Percentiles rank a stretch among this genome's conserved stretches.
These are phyloP conservation scores for Cataglyphis livida DNA, from an alignment of 2,888 invertebrate species.

Conservation along the genomic window DNA sequence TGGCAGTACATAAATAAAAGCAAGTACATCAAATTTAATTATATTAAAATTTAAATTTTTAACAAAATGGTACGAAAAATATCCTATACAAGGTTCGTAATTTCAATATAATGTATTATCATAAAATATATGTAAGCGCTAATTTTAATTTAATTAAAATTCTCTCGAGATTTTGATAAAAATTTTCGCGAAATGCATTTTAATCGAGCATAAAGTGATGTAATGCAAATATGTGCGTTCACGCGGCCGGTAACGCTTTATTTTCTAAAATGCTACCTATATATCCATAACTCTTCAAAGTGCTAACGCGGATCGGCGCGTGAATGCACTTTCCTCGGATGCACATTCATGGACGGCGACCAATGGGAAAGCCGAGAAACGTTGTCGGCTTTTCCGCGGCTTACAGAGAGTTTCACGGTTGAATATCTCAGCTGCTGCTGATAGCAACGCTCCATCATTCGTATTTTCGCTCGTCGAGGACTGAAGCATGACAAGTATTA, in stretches of 20 bases:
- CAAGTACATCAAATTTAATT: not conserved
- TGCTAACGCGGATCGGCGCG: slow-evolving; percentile 30
- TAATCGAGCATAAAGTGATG: slow-evolving; percentile 3
- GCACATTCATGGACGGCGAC: slow-evolving; percentile 42
- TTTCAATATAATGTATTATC: not conserved
- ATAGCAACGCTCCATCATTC: slow-evolving; percentile 39
- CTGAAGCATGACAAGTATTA: slow-evolving; percentile 9
- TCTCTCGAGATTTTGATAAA: not conserved
- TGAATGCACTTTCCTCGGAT: slow-evolving; percentile 41
- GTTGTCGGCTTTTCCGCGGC: slow-evolving; percentile 48
- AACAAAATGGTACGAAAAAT: not conserved
- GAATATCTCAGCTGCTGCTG: slow-evolving; percentile 41
- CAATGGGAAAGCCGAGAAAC: slow-evolving; percentile 38
- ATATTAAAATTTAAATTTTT: not conserved
- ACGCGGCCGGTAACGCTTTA: slow-evolving; percentile 10
- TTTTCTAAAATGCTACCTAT: slow-evolving; percentile 43
- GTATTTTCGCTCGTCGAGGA: slow-evolving; percentile 26
- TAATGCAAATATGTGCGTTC: not conserved
- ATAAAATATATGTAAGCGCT: not conserved
- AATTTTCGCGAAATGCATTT: not conserved
- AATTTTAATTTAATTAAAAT: slow-evolving; percentile 21
- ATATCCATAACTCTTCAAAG: slow-evolving; percentile 44
- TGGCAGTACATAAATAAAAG: not conserved
- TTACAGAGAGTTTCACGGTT: slow-evolving; percentile 39
- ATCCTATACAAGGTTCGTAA: not conserved